phyloP scores from a whole-genome alignment of 2,113 vertebrate genomes.

The Dipodomys spectabilis region DNA sequence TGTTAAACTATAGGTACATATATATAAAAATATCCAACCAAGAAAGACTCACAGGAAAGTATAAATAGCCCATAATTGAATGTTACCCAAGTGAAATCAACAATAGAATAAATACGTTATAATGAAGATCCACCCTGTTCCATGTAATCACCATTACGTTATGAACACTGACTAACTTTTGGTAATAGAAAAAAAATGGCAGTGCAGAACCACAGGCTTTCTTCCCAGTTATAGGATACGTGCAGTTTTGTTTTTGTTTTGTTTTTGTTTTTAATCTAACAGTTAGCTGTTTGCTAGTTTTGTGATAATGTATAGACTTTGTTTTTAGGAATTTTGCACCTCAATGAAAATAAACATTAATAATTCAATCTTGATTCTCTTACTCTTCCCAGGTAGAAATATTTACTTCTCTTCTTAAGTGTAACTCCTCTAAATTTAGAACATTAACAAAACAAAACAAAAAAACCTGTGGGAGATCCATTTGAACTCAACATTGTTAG shows the following conservation, averaged over 20 bases:
- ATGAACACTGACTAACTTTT: background rate
- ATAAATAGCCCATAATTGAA: too few species aligned
- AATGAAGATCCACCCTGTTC: too few species aligned
- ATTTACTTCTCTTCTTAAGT: background rate
- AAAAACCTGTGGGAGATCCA: background rate
- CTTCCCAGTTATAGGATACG: background rate
- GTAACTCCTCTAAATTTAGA: background rate
- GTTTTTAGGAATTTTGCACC: background rate
- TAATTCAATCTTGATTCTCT: background rate
- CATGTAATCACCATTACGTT: background rate
- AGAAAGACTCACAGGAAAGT: too few species aligned
- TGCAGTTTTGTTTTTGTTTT: background rate
- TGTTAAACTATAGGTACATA: too few species aligned
- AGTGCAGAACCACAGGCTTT: background rate
- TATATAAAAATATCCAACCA: too few species aligned
- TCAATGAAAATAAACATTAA: background rate
- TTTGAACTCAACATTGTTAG: conserved; percentile 26
- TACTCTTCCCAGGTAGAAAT: background rate
- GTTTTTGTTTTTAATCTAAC: background rate
- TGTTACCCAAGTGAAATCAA: too few species aligned
- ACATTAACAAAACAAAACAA: background rate
- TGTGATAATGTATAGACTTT: background rate
- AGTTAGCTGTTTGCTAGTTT: background rate
- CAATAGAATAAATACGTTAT: too few species aligned
- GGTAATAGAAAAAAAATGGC: background rate